Base-by-base conservation (phyloP, 2,888 invertebrate genomes). In the Marronus borbonicus region DNA sequence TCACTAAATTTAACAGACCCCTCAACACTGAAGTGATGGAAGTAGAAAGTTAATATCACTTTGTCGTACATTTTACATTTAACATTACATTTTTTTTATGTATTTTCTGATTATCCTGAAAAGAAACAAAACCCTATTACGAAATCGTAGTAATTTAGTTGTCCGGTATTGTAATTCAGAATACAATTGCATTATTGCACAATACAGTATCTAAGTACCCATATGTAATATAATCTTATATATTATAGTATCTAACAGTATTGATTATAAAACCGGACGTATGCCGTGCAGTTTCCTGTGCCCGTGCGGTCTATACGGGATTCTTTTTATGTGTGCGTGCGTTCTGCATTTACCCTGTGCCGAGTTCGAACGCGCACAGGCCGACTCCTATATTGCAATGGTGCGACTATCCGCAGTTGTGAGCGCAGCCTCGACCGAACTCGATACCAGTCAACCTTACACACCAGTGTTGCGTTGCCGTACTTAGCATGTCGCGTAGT, bases 331-430 rank as follows among this genome's bases (percentile, higher is more conserved):
- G 44, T 44, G 44, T 12, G 44, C 12, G 44, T 44, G 44, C 44
- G 44, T 44, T 28, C 28, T 50, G 70, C 31, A 70, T 14, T 7
- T 17, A 52, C 17, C 17, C 17, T 17, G 52, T 17, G 52, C 17
- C n/a, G 4, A 5, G 4, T 17, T n/a, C 52, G 52, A 50, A n/a
- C 2, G 70, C 60, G 52, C 60, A 58, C 17, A 62, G 10, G 24
- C 66, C 77, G 64, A 68, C 74, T 66, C 17, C 44, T 81, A 81
- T 66, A 81, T 72, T 62, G 77, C 55, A 60, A 65, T 81, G 81
- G 83, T 81, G 79, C 78, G 77, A 65, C 81, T 79, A 81, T 80
- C 80, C 80, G 80, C 78, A 79, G 80, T 78, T 79, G 69, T 62
- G 60, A 84, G 83, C 84, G 85, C 70, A 70, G 70, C 58, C 70